phyloP scores from a whole-genome alignment of 2,888 invertebrate genomes.

The Sympetrum striolatum region DNA sequence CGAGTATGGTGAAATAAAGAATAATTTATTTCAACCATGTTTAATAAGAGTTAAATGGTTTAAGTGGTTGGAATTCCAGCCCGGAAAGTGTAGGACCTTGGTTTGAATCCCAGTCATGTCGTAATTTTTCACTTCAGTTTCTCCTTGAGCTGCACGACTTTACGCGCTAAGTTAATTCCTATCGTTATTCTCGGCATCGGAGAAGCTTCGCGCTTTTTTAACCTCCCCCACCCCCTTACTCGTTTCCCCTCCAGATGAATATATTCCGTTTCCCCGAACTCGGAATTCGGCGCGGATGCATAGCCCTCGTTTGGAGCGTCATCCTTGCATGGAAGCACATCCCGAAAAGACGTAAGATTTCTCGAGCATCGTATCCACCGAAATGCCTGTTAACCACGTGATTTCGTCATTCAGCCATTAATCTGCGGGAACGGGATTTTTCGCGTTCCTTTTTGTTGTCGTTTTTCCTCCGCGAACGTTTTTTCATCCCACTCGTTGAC shows the following conservation, averaged over 20 bases:
- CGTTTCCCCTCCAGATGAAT: not conserved
- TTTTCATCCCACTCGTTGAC: slow-evolving; percentile 39
- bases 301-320: not conserved
- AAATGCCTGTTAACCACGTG: slow-evolving; percentile 34
- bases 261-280: not conserved
- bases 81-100: too few relatives aligned
- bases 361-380: not conserved
- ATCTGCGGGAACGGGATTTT: slow-evolving; percentile 26
- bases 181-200: too few relatives aligned
- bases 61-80: too few relatives aligned
- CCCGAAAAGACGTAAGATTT: not conserved
- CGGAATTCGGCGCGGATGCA: not conserved
- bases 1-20: too few relatives aligned
- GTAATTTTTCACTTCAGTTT: too few relatives aligned
- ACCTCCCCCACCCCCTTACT: not conserved
- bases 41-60: too few relatives aligned
- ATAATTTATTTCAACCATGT: too few relatives aligned
- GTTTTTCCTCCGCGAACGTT: not conserved
- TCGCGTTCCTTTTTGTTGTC: not conserved
- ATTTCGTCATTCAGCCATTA: slow-evolving; percentile 38
- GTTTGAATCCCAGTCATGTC: too few relatives aligned
- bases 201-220: too few relatives aligned
- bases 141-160: too few relatives aligned
- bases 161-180: too few relatives aligned
- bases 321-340: not conserved